phyloP scores from a whole-genome alignment of 2,797 vertebrate species.

The Buphagus erythrorhynchus region DNA sequence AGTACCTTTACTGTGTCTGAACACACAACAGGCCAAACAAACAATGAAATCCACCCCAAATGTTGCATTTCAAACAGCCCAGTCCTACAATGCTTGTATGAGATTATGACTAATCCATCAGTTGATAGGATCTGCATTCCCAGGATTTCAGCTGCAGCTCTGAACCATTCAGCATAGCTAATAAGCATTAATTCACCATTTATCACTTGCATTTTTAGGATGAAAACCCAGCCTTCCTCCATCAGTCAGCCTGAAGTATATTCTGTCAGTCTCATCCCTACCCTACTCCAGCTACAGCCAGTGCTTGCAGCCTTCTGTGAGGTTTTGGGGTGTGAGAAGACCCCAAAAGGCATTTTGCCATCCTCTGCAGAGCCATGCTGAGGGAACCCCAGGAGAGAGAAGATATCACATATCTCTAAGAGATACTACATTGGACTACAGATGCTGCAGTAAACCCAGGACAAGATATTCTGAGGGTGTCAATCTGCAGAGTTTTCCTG shows the following conservation, averaged over 20 bases:
- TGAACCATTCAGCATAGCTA: background rate
- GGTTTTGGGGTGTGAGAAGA: background rate
- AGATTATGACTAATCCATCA: conserved; percentile 8
- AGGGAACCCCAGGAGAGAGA: background rate
- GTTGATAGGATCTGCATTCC: background rate
- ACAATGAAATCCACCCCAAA: background rate
- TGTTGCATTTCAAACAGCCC: background rate
- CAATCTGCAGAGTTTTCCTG: background rate
- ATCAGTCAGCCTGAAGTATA: background rate
- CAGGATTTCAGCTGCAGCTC: background rate
- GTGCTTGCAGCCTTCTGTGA: background rate
- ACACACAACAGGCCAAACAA: background rate
- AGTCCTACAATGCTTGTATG: background rate
- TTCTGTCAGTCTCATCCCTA: background rate
- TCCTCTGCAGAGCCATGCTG: background rate
- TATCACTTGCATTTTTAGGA: background rate
- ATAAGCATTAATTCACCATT: conserved; percentile 31
- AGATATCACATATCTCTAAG: background rate
- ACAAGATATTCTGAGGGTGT: background rate
- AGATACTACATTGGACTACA: background rate
- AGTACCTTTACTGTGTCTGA: background rate
- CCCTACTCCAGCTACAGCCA: background rate
- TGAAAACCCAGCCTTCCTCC: background rate
- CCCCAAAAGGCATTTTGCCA: background rate
- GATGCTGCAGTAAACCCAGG: background rate